Conservation (phyloP, 2,797 vertebrate species). For the Squalus acanthias region DNA sequence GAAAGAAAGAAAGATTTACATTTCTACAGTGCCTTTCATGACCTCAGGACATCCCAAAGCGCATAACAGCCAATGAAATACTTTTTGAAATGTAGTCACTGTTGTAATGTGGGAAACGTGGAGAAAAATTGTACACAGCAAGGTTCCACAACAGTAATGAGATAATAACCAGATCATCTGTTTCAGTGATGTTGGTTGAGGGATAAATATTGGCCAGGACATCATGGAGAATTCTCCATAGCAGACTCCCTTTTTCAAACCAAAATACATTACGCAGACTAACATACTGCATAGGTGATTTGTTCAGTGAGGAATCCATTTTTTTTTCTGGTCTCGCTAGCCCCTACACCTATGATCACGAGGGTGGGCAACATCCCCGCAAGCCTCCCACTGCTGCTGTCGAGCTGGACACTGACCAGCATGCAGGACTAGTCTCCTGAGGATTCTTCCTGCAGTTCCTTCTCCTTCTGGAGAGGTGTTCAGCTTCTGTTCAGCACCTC, state of each 20-base stretch:
- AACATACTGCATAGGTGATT: not conserved
- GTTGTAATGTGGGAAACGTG: not conserved
- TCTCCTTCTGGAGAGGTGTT: too few relatives aligned
- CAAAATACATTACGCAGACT: not conserved
- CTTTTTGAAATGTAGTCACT: not conserved
- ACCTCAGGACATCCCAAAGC: too few relatives aligned
- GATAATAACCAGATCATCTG: not conserved
- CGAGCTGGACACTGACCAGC: too few relatives aligned
- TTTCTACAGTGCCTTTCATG: not conserved
- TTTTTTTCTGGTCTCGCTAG: not conserved
- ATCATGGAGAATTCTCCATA: too few relatives aligned
- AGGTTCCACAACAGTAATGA: not conserved
- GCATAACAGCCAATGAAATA: too few relatives aligned
- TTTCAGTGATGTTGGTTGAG: not conserved
- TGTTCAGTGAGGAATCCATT: not conserved
- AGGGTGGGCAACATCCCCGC: too few relatives aligned
- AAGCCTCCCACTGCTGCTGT: too few relatives aligned
- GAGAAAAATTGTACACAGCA: not conserved
- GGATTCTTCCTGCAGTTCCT: too few relatives aligned
- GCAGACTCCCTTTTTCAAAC: too few relatives aligned
- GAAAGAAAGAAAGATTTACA: not conserved
- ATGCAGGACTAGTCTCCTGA: too few relatives aligned
- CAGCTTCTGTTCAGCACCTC: too few relatives aligned
- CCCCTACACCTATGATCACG: not conserved
- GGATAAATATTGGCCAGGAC: not conserved